phyloP scores from a whole-genome alignment of 2,888 invertebrate genomes.

The Caenorhabditis sinica region DNA sequence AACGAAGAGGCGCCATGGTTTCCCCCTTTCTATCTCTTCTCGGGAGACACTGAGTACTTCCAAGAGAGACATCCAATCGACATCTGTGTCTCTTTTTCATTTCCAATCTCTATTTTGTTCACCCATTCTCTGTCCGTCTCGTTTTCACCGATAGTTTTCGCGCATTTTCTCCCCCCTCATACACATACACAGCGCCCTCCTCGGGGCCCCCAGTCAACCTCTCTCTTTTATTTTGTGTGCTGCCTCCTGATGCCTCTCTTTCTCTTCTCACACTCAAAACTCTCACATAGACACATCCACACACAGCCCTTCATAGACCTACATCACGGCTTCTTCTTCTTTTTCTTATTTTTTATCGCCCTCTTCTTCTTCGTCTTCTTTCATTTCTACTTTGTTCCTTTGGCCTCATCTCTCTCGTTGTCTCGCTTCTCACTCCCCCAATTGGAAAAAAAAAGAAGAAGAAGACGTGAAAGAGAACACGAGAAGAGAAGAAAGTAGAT shows the following conservation, averaged over 20 bases:
- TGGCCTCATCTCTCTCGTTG: slow-evolving; percentile 31
- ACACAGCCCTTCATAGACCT: slow-evolving; percentile 24
- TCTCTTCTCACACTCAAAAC: slow-evolving; percentile 27
- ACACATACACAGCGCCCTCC: slow-evolving; percentile 18
- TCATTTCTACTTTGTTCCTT: slow-evolving; percentile 1
- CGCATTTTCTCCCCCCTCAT: slow-evolving; percentile 34
- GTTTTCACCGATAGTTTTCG: slow-evolving; percentile 43
- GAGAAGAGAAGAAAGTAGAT: slow-evolving; percentile 9
- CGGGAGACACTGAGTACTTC: slow-evolving; percentile 4
- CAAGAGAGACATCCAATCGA: neutral
- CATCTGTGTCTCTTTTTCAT: slow-evolving; percentile 25
- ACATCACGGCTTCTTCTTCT: slow-evolving; percentile 45
- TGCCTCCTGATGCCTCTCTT: slow-evolving; percentile 8
- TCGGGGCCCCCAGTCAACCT: neutral
- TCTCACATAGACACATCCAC: slow-evolving; percentile 3
- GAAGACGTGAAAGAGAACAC: slow-evolving; percentile 26
- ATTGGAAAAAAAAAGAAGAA: neutral
- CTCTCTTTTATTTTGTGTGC: slow-evolving; percentile 1
- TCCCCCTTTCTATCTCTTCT: slow-evolving; percentile 5
- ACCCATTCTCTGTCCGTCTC: slow-evolving; percentile 10
- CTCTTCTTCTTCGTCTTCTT: neutral
- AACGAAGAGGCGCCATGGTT: slow-evolving; percentile 27
- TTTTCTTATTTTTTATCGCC: neutral
- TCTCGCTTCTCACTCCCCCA: slow-evolving; percentile 21
- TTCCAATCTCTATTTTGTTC: slow-evolving; percentile 13